Base-by-base conservation (phyloP, 1,140 invertebrate species). In the Leptopilina clavipes region DNA sequence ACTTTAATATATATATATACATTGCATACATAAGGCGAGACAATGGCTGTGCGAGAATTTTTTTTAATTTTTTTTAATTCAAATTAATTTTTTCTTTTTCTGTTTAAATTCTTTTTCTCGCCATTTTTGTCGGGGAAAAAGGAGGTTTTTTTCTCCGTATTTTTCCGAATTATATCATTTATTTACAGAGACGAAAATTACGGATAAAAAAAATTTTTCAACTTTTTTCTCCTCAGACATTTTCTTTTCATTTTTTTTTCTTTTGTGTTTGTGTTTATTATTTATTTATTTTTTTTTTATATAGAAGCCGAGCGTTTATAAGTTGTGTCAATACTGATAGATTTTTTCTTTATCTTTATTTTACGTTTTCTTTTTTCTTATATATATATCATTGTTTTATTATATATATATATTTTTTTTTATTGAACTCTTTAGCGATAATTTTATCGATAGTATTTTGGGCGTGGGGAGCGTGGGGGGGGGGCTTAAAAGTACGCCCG, bases 1-100 rank as follows among this genome's bases (percentile, higher is more conserved):
- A 85, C 43, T 84, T 80, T 87, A 87, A 31, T 31, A 2, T 31
- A 31, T 31, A 31, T 31, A 31, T 86, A 7, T 86, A 85, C 86
- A 86, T 82, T 83, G 82, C 81, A 82, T 81, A 81, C 79, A 85
- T 65, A 83, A 73, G 59, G 59, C 59, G 59, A 65, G 59, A 65
- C 59, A 65, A 22, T 31, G 59, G 59, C 22, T 25, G 19, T 65
- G 76, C 72, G 76, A 76, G 70, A 79, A 78, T 65, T 25, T 75
- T 78, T 71, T 73, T 77, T 74, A 37, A 1, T 37, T 65, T 31
- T 22, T 65, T 31, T 65, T 22, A n/a, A n/a, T n/a, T n/a, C n/a
- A n/a, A n/a, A n/a, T 22, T 14, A 14, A 65, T 8, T 12, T 22
- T 65, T 22, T 7, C 12, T 65, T 31, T 7, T 31, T 14, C 12